Conservation (phyloP, 2,888 invertebrate genomes). For the Dromius quadrimaculatus region DNA sequence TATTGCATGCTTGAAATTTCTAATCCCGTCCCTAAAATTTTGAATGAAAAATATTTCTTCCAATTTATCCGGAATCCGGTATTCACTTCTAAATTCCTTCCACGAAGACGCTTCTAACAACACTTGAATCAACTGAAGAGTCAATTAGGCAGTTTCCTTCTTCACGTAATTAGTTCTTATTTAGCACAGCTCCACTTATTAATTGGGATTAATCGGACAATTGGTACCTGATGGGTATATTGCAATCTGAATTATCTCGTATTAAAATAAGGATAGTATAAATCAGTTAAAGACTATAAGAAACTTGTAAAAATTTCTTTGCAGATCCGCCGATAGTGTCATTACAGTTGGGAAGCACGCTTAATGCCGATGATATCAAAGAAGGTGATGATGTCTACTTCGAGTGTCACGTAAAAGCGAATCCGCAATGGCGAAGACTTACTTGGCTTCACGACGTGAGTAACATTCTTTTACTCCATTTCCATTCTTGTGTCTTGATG, state of each 20-base stretch:
- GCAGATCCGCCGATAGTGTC: slow-evolving; percentile 89
- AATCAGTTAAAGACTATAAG: slow-evolving; percentile 23
- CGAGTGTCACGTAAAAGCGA: slow-evolving; percentile 91
- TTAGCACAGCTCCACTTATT: slow-evolving; percentile 32
- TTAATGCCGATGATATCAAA: slow-evolving; percentile 89
- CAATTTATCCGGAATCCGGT: no score
- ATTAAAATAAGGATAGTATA: neutral
- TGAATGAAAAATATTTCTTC: no score
- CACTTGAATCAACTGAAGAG: neutral
- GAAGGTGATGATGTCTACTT: slow-evolving; percentile 94
- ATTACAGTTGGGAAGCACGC: slow-evolving; percentile 84
- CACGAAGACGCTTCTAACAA: no score
- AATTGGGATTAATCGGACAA: slow-evolving; percentile 12
- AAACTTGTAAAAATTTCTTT: slow-evolving; percentile 20
- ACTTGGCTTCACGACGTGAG: slow-evolving; percentile 91
- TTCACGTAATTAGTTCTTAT: slow-evolving; percentile 31
- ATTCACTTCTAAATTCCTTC: neutral
- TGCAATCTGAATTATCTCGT: neutral
- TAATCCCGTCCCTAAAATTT: no score
- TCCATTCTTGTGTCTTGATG: slow-evolving; percentile 12
- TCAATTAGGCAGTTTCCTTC: neutral
- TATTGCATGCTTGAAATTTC: no score
- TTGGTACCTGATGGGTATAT: slow-evolving; percentile 1
- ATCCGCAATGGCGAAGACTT: slow-evolving; percentile 86
- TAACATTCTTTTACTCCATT: slow-evolving; percentile 58